phyloP scores from a whole-genome alignment of 2,888 invertebrate genomes.

The Diogma glabrata region DNA sequence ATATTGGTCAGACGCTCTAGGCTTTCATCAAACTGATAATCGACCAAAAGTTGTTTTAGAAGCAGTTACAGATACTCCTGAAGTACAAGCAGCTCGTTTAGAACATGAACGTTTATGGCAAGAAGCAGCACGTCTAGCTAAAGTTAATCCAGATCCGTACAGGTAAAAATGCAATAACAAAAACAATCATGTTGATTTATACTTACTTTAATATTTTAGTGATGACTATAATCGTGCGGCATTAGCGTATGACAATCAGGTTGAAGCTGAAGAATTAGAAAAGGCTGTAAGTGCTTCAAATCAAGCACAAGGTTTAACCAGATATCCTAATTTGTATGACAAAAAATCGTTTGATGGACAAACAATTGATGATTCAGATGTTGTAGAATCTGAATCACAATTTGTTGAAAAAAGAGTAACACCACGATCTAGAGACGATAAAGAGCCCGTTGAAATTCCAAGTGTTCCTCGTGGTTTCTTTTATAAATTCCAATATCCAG shows the following conservation, averaged over 20 bases:
- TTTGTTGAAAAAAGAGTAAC: neutral
- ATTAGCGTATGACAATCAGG: slow-evolving; percentile 13
- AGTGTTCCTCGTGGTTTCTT: slow-evolving; percentile 59
- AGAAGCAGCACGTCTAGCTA: slow-evolving; percentile 46
- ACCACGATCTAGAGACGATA: slow-evolving; percentile 21
- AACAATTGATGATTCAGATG: slow-evolving; percentile 1
- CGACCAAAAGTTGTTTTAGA: slow-evolving; percentile 49
- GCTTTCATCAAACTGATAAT: slow-evolving; percentile 71
- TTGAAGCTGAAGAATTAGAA: slow-evolving; percentile 11
- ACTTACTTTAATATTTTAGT: slow-evolving; percentile 14
- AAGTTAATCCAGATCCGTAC: slow-evolving; percentile 36
- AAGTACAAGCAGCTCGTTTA: slow-evolving; percentile 55
- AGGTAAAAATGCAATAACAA: slow-evolving; percentile 18
- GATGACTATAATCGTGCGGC: slow-evolving; percentile 23
- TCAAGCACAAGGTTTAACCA: slow-evolving; percentile 16
- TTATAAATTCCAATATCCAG: slow-evolving; percentile 58
- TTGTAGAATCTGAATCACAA: slow-evolving; percentile 1
- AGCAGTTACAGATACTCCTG: slow-evolving; percentile 56
- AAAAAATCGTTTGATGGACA: slow-evolving; percentile 1
- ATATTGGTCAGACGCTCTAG: slow-evolving; percentile 62
- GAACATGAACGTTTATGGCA: slow-evolving; percentile 58
- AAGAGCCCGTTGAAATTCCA: slow-evolving; percentile 33
- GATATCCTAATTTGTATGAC: slow-evolving; percentile 18
- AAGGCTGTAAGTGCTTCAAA: slow-evolving; percentile 14
- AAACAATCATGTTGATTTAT: neutral